A percentile compares a stretch with the other conserved stretches of the same genome.
These are phyloP conservation scores for Cynaeus angustus DNA, from an alignment of 2,888 invertebrate genomes.

Conservation along the genomic window DNA sequence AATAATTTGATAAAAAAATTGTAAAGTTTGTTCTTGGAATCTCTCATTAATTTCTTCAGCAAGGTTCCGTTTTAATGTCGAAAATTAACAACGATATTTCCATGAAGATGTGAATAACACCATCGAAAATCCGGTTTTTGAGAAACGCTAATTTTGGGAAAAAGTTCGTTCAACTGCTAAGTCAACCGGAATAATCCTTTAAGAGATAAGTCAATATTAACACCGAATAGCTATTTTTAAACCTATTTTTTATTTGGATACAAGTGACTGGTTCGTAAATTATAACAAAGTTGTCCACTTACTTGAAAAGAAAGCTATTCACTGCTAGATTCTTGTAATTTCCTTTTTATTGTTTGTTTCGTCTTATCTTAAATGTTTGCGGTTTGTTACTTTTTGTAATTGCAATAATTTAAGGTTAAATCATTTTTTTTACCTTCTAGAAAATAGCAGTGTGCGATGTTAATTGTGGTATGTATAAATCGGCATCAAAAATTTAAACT, in stretches of 20 bases:
- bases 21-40: background rate
- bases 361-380: slow-evolving; percentile 4
- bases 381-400: background rate
- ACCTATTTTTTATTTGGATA: no score
- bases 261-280: no score
- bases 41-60: background rate
- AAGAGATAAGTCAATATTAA: no score
- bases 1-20: background rate
- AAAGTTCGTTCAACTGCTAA: slow-evolving; percentile 10
- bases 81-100: slow-evolving; percentile 1
- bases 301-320: no score
- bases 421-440: background rate
- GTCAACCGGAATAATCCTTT: background rate
- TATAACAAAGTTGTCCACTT: no score
- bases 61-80: slow-evolving; percentile 4
- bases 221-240: no score
- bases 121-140: slow-evolving; percentile 2
- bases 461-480: no score
- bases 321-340: background rate
- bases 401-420: background rate
- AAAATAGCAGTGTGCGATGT: no score
- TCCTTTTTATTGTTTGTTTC: background rate
- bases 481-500: no score
- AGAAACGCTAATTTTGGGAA: background rate
- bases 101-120: slow-evolving; percentile 4